Conservation (phyloP, 1,140 invertebrate species). For the Diploscapter pachys region DNA sequence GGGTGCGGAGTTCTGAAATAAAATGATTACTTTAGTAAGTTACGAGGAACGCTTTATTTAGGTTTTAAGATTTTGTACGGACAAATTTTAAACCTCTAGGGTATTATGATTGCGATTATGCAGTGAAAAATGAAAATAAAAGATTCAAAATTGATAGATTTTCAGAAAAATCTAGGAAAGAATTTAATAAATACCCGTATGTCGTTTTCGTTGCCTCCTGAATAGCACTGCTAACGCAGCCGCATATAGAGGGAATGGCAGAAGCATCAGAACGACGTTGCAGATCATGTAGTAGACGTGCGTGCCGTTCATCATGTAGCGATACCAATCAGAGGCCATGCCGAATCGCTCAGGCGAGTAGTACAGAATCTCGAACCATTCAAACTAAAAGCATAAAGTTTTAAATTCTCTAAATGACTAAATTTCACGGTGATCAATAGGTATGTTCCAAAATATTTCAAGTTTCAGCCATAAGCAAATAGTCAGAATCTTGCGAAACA, state of each 20-base stretch:
- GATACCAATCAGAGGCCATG: slow-evolving; percentile 35
- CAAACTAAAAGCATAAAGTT: slow-evolving; percentile 24
- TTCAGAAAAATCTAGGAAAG: neutral
- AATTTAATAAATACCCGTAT: slow-evolving; percentile 17
- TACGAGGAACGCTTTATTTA: slow-evolving; percentile 24
- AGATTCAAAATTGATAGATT: slow-evolving; percentile 1
- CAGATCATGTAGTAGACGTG: slow-evolving; percentile 40
- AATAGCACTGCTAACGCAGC: slow-evolving; percentile 36
- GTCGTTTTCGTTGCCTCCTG: slow-evolving; percentile 35
- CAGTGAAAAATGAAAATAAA: slow-evolving; percentile 8
- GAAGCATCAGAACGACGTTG: slow-evolving; percentile 40
- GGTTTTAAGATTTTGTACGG: slow-evolving; percentile 5
- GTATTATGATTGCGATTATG: slow-evolving; percentile 14
- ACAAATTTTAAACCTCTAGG: too few relatives aligned
- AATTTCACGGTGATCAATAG: neutral
- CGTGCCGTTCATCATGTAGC: slow-evolving; percentile 33
- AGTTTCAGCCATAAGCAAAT: neutral
- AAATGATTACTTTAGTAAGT: neutral
- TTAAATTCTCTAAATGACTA: neutral
- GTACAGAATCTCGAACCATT: slow-evolving; percentile 39
- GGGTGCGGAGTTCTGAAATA: slow-evolving; percentile 17
- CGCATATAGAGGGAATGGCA: slow-evolving; percentile 43
- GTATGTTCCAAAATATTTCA: neutral
- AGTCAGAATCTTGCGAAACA: neutral
- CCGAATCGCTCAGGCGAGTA: slow-evolving; percentile 37